Percentiles rank a stretch among this genome's conserved stretches.
These are phyloP conservation scores for Calidris pygmaea DNA, from an alignment of 2,113 vertebrate species.

Conservation along the genomic window DNA sequence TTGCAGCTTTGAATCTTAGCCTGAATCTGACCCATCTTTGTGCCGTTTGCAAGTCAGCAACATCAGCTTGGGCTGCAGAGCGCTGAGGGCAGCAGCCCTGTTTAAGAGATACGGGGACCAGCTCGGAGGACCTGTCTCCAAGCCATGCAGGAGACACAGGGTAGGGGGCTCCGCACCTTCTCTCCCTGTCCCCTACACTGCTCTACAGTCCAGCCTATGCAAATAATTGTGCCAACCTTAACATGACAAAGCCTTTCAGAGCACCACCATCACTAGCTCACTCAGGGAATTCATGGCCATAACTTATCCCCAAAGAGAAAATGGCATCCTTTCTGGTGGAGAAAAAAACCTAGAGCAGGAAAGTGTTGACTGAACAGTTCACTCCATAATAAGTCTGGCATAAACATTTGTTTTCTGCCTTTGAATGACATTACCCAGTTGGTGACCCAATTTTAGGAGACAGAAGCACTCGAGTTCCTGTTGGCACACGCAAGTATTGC, in stretches of 20 bases:
- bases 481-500: not conserved
- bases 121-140: not conserved
- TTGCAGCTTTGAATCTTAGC: not conserved
- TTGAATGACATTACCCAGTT: not conserved
- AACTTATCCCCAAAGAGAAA: not conserved
- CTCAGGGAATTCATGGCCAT: not conserved
- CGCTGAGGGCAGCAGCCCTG: not conserved
- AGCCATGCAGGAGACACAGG: fast-evolving
- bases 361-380: not conserved
- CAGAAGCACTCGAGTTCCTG: not conserved
- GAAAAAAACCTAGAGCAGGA: not conserved
- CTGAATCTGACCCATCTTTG: not conserved
- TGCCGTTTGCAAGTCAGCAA: not conserved
- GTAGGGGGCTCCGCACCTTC: not conserved
- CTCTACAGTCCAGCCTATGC: not conserved
- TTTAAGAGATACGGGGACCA: not conserved
- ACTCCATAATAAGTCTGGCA: not conserved
- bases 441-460: not conserved
- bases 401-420: not conserved
- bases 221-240: not conserved
- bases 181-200: not conserved
- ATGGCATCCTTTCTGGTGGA: not conserved
- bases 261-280: not conserved
- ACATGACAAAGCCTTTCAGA: not conserved
- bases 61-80: not conserved